Evolutionary conservation across 2,797 vertebrate species (phyloP).

Genomic region (Neoniphon sammara): DNA sequence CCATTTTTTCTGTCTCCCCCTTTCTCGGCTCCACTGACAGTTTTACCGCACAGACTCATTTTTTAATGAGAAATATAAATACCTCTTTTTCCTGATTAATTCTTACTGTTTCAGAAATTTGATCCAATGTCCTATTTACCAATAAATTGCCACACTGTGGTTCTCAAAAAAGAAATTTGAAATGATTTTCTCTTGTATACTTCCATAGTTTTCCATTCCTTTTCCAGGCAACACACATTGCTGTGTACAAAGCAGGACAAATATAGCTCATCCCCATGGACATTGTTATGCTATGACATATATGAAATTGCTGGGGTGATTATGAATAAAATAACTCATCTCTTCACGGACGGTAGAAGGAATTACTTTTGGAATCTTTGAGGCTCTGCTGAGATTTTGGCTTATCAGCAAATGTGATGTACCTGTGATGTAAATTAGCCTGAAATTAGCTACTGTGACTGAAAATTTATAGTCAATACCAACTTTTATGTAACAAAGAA

Average conservation of each 20-base stretch:
- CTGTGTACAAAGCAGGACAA: background rate
- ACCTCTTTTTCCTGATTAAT: background rate
- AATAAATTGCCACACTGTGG: no score
- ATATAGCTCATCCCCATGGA: background rate
- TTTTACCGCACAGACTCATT: background rate
- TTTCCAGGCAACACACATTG: background rate
- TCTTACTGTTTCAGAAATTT: background rate
- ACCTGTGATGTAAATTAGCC: background rate
- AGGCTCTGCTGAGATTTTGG: background rate
- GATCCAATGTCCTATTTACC: no score
- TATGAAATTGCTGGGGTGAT: background rate
- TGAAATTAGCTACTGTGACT: background rate
- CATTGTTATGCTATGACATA: background rate
- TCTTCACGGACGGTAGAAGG: background rate
- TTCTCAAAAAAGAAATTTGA: no score
- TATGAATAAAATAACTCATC: background rate
- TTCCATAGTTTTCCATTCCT: background rate
- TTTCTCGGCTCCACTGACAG: background rate
- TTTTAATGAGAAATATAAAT: conserved; percentile 1
- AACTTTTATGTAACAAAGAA: no score
- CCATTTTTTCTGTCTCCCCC: conserved; percentile 29
- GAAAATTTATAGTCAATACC: no score
- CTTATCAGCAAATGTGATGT: background rate
- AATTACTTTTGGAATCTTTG: background rate
- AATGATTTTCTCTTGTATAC: background rate